Conservation (phyloP, 2,888 invertebrate species). For the Anoplius nigerrimus region DNA sequence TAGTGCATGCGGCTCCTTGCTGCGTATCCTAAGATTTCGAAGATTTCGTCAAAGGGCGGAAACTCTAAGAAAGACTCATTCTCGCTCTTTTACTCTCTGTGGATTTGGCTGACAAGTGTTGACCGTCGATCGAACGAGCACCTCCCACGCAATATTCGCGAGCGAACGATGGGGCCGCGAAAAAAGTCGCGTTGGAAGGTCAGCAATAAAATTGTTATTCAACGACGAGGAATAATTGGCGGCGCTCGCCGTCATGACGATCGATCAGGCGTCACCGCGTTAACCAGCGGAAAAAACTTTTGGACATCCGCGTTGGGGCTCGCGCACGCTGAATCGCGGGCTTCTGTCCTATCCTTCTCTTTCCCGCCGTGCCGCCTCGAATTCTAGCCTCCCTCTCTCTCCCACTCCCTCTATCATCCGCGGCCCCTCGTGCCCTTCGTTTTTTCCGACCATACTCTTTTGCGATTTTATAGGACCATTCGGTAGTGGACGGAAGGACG, state of each 20-base stretch:
- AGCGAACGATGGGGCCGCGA: no score
- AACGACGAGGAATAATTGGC: not conserved
- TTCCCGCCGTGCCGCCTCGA: not conserved
- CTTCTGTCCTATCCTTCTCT: not conserved
- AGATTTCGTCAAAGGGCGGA: not conserved
- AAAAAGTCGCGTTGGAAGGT: not conserved
- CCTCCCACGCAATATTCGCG: no score
- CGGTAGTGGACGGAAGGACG: constrained; percentile 30
- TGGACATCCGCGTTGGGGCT: not conserved
- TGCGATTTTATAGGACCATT: constrained; percentile 55
- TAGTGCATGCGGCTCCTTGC: no score
- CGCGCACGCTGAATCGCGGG: not conserved
- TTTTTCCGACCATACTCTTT: constrained; percentile 39
- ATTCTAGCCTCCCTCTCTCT: constrained; percentile 31
- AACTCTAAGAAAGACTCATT: no score
- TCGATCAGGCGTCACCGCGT: not conserved
- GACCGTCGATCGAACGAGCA: no score
- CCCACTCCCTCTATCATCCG: no score
- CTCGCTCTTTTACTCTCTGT: no score
- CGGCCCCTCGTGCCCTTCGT: constrained; percentile 16
- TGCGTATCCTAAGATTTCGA: no score
- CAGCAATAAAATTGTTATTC: constrained; percentile 6
- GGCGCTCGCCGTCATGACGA: not conserved
- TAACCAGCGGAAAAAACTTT: constrained; percentile 3
- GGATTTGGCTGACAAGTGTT: no score